Evolutionary conservation across 2,113 vertebrate genomes (phyloP), one percentile per base, ranked within the genome.

Genomic region (Chloropsis cyanopogon): DNA sequence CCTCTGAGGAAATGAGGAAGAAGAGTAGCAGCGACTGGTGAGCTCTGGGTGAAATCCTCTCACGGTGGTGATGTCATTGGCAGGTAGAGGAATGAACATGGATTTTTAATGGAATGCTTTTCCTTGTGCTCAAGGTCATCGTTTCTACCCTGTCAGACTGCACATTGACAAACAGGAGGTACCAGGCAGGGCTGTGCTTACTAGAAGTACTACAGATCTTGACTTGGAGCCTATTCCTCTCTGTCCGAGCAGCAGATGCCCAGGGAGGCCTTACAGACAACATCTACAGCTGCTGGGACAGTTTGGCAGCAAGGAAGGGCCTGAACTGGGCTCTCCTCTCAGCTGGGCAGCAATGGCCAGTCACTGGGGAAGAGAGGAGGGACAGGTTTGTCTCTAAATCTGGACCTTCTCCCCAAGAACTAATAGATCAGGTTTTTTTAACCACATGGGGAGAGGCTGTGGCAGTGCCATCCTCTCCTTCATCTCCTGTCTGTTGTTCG

Each of bases 401-500:
- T 77, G 24, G 14, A 49, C 41, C 35, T 69, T 65, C 10, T 86
- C 19, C 37, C 9, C 22, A 22, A 33, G 42, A 57, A 26, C 10
- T 69, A 6, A 57, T 46, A 24, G 49, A 11, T 57, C 6, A 14
- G 8, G 0, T 3, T 23, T 47, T 39, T 46, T 23, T 46, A 69
- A 26, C 44, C 14, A 2, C 0, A 0, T 11, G 10, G 57, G 31
- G 15, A 72, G 50, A 66, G 22, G 19, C 10, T 12, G 24, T 29
- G 61, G 17, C 47, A 61, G 54, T 68, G 80, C 42, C 7, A 2
- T 72, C 24, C 8, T 80, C 12, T 82, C 41, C 35, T 83, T 76
- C 1, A 0, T 17, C 9, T 14, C 1, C 19, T 60, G 2, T 39
- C 25, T 79, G 35, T n/a, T 81, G 15, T 77, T 84, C 0, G 0